Percentiles rank a stretch among this genome's conserved stretches.
These are phyloP conservation scores for Lonchura striata DNA, from an alignment of 2,113 vertebrate species.

Conservation along the genomic window DNA sequence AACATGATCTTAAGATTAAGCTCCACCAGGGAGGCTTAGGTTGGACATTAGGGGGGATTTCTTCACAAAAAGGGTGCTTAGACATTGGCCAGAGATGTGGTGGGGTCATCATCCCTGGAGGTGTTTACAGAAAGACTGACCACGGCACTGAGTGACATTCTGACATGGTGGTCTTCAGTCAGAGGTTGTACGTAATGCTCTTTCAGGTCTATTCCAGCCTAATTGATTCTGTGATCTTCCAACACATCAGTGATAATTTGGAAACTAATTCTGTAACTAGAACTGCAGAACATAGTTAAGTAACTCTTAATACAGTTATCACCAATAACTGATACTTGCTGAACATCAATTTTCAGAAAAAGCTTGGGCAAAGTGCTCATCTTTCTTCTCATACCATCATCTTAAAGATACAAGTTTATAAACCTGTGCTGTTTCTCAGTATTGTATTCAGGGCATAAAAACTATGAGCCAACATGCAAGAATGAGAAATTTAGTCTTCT, in stretches of 20 bases:
- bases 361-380: neutral
- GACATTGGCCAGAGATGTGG: neutral
- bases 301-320: neutral
- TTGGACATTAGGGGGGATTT: neutral
- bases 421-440: neutral
- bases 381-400: neutral
- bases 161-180: neutral
- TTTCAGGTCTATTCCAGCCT: neutral
- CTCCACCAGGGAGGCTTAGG: neutral
- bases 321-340: neutral
- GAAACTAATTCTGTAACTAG: neutral
- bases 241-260: neutral
- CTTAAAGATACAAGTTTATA: neutral
- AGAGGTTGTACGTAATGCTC: neutral
- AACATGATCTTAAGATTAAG: neutral
- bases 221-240: neutral
- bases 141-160: neutral
- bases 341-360: neutral
- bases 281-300: rapidly evolving
- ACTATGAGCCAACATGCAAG: neutral
- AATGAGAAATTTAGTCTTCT: neutral
- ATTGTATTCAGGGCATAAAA: neutral
- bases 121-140: neutral
- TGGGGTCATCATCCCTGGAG: neutral
- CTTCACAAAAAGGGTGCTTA: neutral